phyloP scores from a whole-genome alignment of 2,888 invertebrate species.

The Camponotus fellah region DNA sequence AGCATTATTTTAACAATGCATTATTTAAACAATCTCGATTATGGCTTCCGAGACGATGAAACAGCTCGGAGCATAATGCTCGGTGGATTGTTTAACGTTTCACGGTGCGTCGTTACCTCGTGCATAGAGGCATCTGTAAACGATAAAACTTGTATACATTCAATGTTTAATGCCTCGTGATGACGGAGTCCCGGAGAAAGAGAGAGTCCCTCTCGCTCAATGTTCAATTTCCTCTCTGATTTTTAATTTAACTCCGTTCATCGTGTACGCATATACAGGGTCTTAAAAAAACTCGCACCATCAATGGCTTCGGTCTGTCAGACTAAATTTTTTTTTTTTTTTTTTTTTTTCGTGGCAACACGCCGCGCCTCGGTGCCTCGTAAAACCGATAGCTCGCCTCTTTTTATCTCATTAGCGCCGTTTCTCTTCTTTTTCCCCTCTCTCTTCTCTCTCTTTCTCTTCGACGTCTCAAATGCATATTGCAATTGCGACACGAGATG shows the following conservation, averaged over 20 bases:
- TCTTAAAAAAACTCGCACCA: neutral
- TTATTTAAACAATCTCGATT: neutral
- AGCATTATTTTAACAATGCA: too few species aligned
- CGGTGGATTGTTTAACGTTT: conserved; percentile 8
- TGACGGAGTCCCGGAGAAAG: neutral
- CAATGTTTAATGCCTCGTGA: neutral
- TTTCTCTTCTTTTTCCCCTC: conserved; percentile 32
- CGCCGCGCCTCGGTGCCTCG: neutral
- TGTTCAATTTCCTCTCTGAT: neutral
- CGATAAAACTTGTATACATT: conserved; percentile 30
- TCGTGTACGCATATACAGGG: too few species aligned
- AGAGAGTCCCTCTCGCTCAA: neutral
- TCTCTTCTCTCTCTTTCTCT: neutral
- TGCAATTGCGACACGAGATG: conserved; percentile 57
- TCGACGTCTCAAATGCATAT: conserved; percentile 29
- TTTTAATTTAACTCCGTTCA: neutral
- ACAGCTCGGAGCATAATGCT: neutral
- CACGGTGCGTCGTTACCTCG: neutral
- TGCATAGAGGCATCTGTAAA: conserved; percentile 18
- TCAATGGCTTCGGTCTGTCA: neutral
- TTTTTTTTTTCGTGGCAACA: conserved; percentile 3
- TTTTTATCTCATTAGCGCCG: conserved; percentile 57
- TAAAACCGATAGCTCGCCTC: conserved; percentile 7
- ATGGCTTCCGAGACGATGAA: neutral
- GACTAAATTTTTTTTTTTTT: conserved; percentile 2